Base-by-base conservation (phyloP, 2,888 invertebrate genomes). In the Nemapogon koenigi region DNA sequence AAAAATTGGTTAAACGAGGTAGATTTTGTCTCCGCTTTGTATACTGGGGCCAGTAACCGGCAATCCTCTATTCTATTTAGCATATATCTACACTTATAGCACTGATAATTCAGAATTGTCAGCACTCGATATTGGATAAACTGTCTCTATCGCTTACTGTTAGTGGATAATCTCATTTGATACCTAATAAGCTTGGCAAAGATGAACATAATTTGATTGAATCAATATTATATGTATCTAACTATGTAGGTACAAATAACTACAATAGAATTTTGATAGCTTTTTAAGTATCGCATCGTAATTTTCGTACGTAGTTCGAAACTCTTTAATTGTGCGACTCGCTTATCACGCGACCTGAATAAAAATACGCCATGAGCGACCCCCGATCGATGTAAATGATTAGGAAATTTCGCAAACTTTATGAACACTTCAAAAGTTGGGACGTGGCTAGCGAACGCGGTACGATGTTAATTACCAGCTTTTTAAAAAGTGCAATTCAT, bases 401-500 rank as follows among this genome's bases (percentile, higher is more conserved):
- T 64, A 60, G 63, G 59, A 63, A 53, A 67, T 70, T 70, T 66
- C 59, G 50, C 51, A 56, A 73, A 73, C 57, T 68, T 71, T 63
- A 52, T 57, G 57, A 67, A 64, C 66, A 67, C 65, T 76, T 63
- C 62, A 60, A 50, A 73, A 76, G 67, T 72, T 65, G 53, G 57
- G 56, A 59, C 62, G 64, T 64, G 62, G 52, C 57, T 52, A 57
- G 59, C 41, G 62, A 59, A 62, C 53, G 55, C 59, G 57, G 58
- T 49, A 55, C 53, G 55, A 60, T 72, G 76, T 75, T 76, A 76
- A 78, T 78, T 76, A 78, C 59, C 54, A 78, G 75, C 71, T 78
- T 76, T 55, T 70, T 59, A 50, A 67, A 73, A 73, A 76, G 62
- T 72, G 75, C 75, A 75, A 72, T 67, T 78, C 73, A 78, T 75